Conservation (phyloP, 1,140 invertebrate species). For the Rhynchophorus ferrugineus region DNA sequence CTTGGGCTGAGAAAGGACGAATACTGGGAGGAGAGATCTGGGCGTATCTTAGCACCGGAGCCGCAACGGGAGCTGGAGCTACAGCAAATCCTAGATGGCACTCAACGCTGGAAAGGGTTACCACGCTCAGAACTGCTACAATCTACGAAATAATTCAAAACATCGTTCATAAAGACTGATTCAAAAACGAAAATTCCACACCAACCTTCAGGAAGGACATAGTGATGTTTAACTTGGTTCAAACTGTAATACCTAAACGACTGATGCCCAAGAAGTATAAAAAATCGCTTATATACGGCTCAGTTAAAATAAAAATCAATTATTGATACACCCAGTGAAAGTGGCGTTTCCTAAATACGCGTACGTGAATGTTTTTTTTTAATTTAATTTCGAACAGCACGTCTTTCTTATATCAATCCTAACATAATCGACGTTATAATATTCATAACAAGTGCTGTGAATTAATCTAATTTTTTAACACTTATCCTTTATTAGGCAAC, state of each 20-base stretch:
- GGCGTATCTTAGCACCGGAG: constrained; percentile 20
- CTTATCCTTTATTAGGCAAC: no score
- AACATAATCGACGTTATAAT: no score
- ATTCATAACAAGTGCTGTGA: no score
- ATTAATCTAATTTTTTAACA: no score
- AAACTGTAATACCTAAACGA: neutral
- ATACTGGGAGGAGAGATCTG: constrained; percentile 26
- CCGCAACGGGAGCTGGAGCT: constrained; percentile 7
- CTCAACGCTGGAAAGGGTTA: neutral
- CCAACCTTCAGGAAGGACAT: constrained; percentile 12
- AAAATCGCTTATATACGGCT: neutral
- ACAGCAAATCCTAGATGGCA: constrained; percentile 10
- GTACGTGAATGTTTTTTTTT: neutral
- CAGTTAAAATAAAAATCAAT: neutral
- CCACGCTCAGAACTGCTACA: constrained; percentile 6
- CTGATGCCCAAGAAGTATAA: neutral
- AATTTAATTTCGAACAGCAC: no score
- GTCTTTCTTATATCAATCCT: no score
- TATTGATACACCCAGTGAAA: neutral
- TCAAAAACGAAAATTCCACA: neutral
- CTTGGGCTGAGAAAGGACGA: constrained; percentile 28
- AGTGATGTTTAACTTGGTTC: neutral
- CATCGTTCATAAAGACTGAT: neutral
- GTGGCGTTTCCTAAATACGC: neutral
- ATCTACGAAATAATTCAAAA: constrained; percentile 17